Conservation (phyloP, 2,113 vertebrate genomes). For the Glaucidium brasilianum region DNA sequence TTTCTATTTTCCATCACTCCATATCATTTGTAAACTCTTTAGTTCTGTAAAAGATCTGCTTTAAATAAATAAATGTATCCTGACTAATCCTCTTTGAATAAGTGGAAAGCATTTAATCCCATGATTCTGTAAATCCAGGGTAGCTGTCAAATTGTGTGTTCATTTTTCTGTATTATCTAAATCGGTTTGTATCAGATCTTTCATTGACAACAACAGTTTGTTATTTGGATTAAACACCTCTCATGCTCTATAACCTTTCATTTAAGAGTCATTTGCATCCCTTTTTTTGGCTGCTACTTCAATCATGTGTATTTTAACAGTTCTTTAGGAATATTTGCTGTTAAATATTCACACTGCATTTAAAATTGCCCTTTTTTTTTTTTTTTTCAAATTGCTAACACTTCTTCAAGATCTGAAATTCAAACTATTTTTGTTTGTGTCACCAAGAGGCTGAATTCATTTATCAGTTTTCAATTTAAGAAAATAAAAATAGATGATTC, state of each 20-base stretch:
- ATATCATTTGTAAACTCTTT: slow-evolving; percentile 67
- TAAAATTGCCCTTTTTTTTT: not conserved
- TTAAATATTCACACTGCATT: slow-evolving; percentile 27
- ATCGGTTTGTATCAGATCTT: slow-evolving; percentile 66
- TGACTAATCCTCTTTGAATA: slow-evolving; percentile 74
- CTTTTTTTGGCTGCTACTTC: slow-evolving; percentile 42
- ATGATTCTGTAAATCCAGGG: slow-evolving; percentile 68
- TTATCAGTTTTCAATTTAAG: slow-evolving; percentile 60
- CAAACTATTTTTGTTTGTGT: slow-evolving; percentile 56
- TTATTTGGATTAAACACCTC: slow-evolving; percentile 50
- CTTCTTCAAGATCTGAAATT: slow-evolving; percentile 28
- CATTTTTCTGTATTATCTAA: slow-evolving; percentile 70
- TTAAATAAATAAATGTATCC: slow-evolving; percentile 74
- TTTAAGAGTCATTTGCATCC: slow-evolving; percentile 55
- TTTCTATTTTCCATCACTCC: slow-evolving; percentile 68
- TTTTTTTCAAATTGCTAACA: not conserved
- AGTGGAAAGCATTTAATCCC: slow-evolving; percentile 74
- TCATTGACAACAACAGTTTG: slow-evolving; percentile 57
- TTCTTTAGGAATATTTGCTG: slow-evolving; percentile 47
- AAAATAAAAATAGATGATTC: slow-evolving; percentile 65
- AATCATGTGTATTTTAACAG: slow-evolving; percentile 52
- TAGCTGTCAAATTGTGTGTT: slow-evolving; percentile 72
- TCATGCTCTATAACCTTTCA: slow-evolving; percentile 42
- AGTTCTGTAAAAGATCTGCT: slow-evolving; percentile 73
- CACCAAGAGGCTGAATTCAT: slow-evolving; percentile 25